These are phyloP conservation scores for Grammomys surdaster DNA, from an alignment of 2,113 vertebrate species.

Conservation along the genomic window DNA sequence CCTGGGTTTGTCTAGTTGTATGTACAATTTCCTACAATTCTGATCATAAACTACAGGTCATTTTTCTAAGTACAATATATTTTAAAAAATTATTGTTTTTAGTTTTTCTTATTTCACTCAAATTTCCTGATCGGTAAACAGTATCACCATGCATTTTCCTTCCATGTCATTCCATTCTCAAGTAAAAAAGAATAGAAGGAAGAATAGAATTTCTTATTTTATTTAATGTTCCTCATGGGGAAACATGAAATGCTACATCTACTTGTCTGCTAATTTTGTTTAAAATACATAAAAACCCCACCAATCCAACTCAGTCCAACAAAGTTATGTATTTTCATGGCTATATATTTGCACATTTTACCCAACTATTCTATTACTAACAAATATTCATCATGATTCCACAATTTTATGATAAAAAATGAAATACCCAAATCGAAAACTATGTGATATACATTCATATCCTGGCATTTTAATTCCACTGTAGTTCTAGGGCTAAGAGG, in stretches of 20 bases:
- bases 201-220: neutral
- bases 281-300: neutral
- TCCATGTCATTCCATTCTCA: neutral
- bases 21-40: neutral
- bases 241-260: neutral
- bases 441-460: rapidly evolving
- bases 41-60: neutral
- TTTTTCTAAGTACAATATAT: neutral
- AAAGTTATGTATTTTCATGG: neutral
- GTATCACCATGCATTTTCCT: no score
- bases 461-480: neutral
- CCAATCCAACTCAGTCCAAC: neutral
- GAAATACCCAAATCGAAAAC: neutral
- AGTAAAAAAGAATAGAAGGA: neutral
- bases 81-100: neutral
- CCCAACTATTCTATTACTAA: neutral
- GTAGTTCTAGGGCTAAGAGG: neutral
- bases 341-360: neutral
- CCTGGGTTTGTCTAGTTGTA: neutral
- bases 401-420: neutral
- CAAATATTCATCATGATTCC: neutral
- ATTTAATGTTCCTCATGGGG: neutral
- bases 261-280: neutral
- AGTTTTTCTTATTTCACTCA: neutral
- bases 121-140: neutral